phyloP scores from a whole-genome alignment of 2,888 invertebrate species.

The Trisateles emortualis region DNA sequence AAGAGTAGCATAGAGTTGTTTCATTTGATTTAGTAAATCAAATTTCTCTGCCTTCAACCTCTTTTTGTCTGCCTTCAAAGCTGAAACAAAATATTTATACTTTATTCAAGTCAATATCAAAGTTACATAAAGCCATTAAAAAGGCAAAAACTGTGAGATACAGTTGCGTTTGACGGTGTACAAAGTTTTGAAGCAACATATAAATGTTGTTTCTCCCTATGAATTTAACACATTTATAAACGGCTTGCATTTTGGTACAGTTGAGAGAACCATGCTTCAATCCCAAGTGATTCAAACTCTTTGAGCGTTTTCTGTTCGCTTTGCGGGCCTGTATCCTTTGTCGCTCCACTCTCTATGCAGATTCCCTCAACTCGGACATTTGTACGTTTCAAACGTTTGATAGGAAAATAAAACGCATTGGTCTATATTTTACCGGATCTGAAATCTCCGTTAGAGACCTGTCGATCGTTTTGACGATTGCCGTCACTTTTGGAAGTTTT shows the following conservation, averaged over 20 bases:
- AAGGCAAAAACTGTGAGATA: neutral
- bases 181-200: neutral
- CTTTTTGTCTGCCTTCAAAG: slow-evolving; percentile 95
- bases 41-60: slow-evolving; percentile 97
- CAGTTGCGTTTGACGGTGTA: neutral
- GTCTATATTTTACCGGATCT: slow-evolving; percentile 39
- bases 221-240: slow-evolving; percentile 24
- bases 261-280: slow-evolving; percentile 41
- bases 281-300: slow-evolving; percentile 54
- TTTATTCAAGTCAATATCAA: slow-evolving; percentile 14
- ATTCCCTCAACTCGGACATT: slow-evolving; percentile 53
- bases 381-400: slow-evolving; percentile 52
- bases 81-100: slow-evolving; percentile 74
- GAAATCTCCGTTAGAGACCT: slow-evolving; percentile 24
- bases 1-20: slow-evolving; percentile 96
- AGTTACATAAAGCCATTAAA: slow-evolving; percentile 15
- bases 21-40: slow-evolving; percentile 97
- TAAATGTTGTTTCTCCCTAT: slow-evolving; percentile 7
- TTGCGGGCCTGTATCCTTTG: slow-evolving; percentile 50
- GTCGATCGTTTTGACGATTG: slow-evolving; percentile 40
- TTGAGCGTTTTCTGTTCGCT: slow-evolving; percentile 53
- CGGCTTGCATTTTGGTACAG: slow-evolving; percentile 34
- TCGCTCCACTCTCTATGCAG: slow-evolving; percentile 54
- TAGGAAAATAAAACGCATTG: slow-evolving; percentile 52
- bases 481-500: slow-evolving; percentile 38